Base-by-base conservation (phyloP, 2,797 vertebrate species). In the Acanthopagrus latus region DNA sequence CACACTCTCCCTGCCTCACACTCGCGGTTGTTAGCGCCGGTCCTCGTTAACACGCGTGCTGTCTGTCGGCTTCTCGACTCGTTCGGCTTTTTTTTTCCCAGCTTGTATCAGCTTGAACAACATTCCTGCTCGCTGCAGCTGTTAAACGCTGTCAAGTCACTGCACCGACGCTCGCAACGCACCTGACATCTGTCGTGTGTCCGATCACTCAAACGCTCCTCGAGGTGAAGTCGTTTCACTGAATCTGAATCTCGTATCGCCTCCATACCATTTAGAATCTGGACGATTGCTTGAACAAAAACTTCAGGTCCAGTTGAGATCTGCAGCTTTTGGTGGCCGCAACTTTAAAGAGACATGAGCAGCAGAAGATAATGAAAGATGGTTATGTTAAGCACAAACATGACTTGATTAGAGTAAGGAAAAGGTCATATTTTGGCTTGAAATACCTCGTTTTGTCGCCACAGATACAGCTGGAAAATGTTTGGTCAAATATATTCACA, bases 91-190 rank as follows among this genome's bases (percentile, higher is more conserved):
- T n/a, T n/a, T n/a, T n/a, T 29, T 29, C 63, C 55, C 60, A 33
- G 74, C 86, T 78, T 88, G 88, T 91, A 8, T 63, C 41, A 38
- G 87, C 93, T 81, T 93, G 91, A 92, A 68, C 66, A 74, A 58
- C 75, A 91, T 91, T 89, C 84, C 91, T 64, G 41, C 58, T 67
- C 46, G 0, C 67, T 41, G 74, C 75, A 75, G 72, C 74, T 57
- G 46, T 48, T 46, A 6, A 17, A 21, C 60, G 56, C 44, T 25
- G 50, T 63, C 65, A 69, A 44, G 64, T 66, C 12, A 3, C 18
- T 67, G 54, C 65, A 29, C 58, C 0, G 33, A 74, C 13, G 14
- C 52, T 11, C 20, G 21, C 0, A 54, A 47, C 65, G 23, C 58
- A 57, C 57, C 55, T 41, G 29, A 79, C 64, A 41, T 8, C 70